Evolutionary conservation across 2,113 vertebrate genomes (phyloP).

Genomic region (Rhinopomastus cyanomelas): DNA sequence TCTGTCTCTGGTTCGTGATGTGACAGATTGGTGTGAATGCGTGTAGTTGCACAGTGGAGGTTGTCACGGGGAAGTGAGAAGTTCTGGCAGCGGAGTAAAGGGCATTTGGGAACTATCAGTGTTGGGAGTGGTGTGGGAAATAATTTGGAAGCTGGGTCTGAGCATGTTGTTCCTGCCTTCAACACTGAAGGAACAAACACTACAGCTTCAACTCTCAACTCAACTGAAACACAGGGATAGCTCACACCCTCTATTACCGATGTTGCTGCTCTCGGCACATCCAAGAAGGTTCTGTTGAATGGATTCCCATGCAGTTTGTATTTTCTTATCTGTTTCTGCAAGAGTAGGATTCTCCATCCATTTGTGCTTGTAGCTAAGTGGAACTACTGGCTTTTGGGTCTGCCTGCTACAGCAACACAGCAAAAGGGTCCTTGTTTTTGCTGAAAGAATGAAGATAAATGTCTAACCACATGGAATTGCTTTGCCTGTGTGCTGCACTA

Average conservation of each 20-base stretch:
- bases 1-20: background rate
- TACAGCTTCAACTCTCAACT: background rate
- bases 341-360: background rate
- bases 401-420: background rate
- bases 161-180: conserved; percentile 27
- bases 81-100: conserved; percentile 44
- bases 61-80: conserved; percentile 48
- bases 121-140: conserved; percentile 22
- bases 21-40: conserved; percentile 48
- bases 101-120: conserved; percentile 27
- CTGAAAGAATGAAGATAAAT: background rate
- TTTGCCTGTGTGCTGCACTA: background rate
- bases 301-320: background rate
- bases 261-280: background rate
- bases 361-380: background rate
- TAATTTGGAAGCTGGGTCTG: conserved; percentile 19
- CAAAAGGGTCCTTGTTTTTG: background rate
- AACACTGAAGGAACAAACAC: background rate
- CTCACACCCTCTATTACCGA: background rate
- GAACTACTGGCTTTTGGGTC: background rate
- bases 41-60: conserved; percentile 1
- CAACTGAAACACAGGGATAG: background rate
- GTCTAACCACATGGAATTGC: background rate
- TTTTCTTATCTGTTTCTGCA: background rate
- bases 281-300: background rate